Evolutionary conservation across 2,113 vertebrate genomes (phyloP), one percentile per base, ranked within the genome.

Genomic region (Carassius auratus): DNA sequence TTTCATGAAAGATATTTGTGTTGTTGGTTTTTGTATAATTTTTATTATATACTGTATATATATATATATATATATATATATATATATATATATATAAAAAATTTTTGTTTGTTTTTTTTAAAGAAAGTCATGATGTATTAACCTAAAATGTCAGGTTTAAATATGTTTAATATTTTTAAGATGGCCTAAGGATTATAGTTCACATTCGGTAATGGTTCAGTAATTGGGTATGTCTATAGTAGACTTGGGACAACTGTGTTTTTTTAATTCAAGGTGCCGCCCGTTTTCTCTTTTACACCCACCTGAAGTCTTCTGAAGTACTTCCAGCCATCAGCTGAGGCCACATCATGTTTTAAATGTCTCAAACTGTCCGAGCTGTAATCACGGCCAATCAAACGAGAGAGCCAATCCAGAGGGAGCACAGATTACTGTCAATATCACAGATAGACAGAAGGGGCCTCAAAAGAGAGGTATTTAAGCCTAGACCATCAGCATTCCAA

Each of bases 271-370:
- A 66, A 86, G 86, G 88, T 88, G 83, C 76, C 82, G 33, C 71
- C 80, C 75, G 86, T 76, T 87, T 84, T 86, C 81, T 77, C 48
- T 7, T 76, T 50, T 50, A 79, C 85, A 26, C 77, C 88, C 76
- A 86, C 86, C 75, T 86, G 80, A 88, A 93, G 71, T 89, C 86
- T 78, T 89, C 88, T 87, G 89, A 93, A 94, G 90, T 92, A 91
- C 77, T 95, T 95, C 94, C 94, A 94, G 93, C 92, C 90, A 45
- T 57, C 80, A 30, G 87, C 90, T 86, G 84, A 86, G 90, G 87
- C 88, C 76, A 87, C 85, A 88, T 76, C 26, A 30, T 17, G 30
- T 62, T 85, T 78, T 76, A 87, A 87, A 79, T 76, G 38, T 84
- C 86, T 87, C 62, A 81, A 66, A 89, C 85, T 74, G 79, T 26